Evolutionary conservation across 1,140 invertebrate genomes (phyloP), one percentile per base, ranked within the genome.

Genomic region (Pogonomyrmex californicus): DNA sequence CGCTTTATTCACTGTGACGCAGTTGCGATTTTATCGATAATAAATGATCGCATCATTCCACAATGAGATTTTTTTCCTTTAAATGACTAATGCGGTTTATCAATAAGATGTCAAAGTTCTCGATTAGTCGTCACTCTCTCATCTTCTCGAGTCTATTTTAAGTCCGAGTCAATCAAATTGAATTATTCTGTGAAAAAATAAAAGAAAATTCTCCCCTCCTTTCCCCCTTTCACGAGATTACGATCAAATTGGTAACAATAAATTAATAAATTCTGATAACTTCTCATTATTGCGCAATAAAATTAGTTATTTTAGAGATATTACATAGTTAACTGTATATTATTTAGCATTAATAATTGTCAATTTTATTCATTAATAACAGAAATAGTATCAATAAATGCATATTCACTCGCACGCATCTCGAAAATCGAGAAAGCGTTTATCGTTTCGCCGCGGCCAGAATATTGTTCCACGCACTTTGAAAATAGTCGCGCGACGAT

Each of bases 281-380:
- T 41, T 56, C 58, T 60, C 36, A 44, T 17, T 75, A 41, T 30
- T 75, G 23, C 23, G 23, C 0, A 44, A 44, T 17, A 17, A 0
- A 68, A 1, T 12, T 9, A 47, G 41, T 47, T 10, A 60, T 44
- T 58, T 41, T 30, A 60, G 56, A 7, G 56, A 9, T 49, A 30
- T 41, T 38, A n/a, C 4, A 44, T 30, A 58, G 3, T 60, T 60
- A 44, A 58, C 23, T 44, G 65, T 49, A 49, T 14, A 49, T 14
- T 17, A 36, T 38, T 71, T 70, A n/a, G 33, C 47, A 75, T 60
- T 68, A 68, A 68, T 47, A 47, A 68, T 58, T 44, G 30, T 75
- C 38, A 41, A 75, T 30, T 66, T 41, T 60, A 75, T 75, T 49
- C 49, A 68, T 30, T 41, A 68, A 68, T 44, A 9, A 30, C 5